Evolutionary conservation across 2,797 vertebrate species (phyloP), one percentile per base, ranked within the genome.

Genomic region (Chiroxiphia lanceolata): DNA sequence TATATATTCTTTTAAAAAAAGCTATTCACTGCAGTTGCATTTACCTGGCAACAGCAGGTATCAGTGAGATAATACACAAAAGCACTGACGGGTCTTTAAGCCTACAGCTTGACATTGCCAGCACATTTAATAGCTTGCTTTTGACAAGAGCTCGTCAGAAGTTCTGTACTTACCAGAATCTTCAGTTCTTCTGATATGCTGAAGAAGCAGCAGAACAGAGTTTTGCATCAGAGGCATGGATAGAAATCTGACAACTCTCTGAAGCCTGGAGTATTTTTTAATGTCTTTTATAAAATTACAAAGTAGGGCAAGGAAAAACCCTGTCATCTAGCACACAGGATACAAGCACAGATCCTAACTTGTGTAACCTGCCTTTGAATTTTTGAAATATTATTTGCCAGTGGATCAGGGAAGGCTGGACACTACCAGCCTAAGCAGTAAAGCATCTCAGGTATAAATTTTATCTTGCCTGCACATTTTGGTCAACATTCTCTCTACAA

Each of bases 11-110:
- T 56, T 53, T 53, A 76, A 75, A n/a, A 19, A 59, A 22, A 65
- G 9, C 42, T 69, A 44, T 69, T 88, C 83, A 42, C 26, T n/a
- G 29, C 14, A 60, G 27, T 77, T 68, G 27, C 60, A 83, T 83
- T 93, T 84, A 95, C 83, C 89, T 93, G 81, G 81, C 79, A 94
- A 82, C 63, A 72, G 44, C 67, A 84, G 80, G 83, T 87, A 95
- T n/a, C n/a, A n/a, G 64, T 15, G 53, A 91, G 65, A 76, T 81
- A 89, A 93, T 53, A 60, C 53, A 78, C n/a, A 87, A 89, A 90
- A 96, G 81, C 19, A 77, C 44, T 84, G 78, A 70, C 0, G 6
- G 85, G 51, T 42, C 89, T 93, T 91, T 83, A 87, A 85, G 80
- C 48, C 56, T 59, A 82, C 60, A 68, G 93, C 42, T 89, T 77